Conservation (phyloP, 2,797 vertebrate species). For the Spheniscus humboldti region DNA sequence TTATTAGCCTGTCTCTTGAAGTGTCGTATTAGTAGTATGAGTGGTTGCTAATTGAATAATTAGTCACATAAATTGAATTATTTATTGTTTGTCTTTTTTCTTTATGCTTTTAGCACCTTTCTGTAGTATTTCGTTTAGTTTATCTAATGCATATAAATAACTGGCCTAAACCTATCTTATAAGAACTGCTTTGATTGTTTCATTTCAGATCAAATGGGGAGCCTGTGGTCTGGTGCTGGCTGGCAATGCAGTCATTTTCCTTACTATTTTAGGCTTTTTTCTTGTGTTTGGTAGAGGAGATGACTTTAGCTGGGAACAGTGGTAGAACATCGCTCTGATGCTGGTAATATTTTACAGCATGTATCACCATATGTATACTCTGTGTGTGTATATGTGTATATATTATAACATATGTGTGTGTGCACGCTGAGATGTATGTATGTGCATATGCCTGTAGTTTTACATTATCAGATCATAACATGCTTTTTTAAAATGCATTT, state of each 20-base stretch:
- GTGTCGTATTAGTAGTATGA: not conserved
- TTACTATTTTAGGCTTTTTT: conserved; percentile 94
- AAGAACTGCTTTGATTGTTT: conserved; percentile 18
- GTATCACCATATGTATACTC: not conserved
- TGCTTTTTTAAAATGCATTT: conserved; percentile 13
- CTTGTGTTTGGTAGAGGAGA: conserved; percentile 91
- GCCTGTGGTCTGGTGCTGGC: conserved; percentile 94
- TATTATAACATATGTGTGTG: not conserved
- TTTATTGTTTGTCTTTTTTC: not conserved
- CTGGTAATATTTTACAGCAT: not conserved
- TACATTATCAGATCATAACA: not conserved
- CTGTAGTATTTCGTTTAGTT: conserved; percentile 21
- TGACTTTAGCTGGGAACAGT: conserved; percentile 96
- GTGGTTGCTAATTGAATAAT: not conserved
- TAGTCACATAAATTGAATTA: not conserved
- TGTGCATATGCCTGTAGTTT: not conserved
- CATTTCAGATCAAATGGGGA: conserved; percentile 90
- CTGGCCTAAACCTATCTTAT: not conserved
- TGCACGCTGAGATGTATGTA: not conserved
- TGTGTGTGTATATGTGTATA: not conserved
- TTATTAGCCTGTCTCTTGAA: not conserved
- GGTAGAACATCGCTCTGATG: conserved; percentile 73
- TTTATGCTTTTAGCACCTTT: conserved; percentile 43
- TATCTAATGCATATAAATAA: conserved; percentile 15
- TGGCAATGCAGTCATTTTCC: conserved; percentile 91